These are phyloP conservation scores for Erebia epiphron DNA, from an alignment of 2,888 invertebrate species.

Conservation along the genomic window DNA sequence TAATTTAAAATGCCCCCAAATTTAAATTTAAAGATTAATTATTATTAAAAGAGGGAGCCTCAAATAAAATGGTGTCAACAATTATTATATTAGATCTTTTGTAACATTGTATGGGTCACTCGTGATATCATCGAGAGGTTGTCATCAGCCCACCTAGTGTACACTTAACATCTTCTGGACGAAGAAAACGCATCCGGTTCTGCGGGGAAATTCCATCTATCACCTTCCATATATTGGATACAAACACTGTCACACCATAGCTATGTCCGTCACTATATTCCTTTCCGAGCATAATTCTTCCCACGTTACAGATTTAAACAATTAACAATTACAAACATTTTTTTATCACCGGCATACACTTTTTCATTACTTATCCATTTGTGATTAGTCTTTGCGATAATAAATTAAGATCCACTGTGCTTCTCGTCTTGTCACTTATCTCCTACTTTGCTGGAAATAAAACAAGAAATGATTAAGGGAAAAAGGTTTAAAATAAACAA, in stretches of 20 bases:
- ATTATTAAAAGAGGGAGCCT: too few species aligned
- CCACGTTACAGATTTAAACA: slow-evolving; percentile 60
- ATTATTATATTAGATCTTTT: slow-evolving; percentile 2
- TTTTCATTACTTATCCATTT: slow-evolving; percentile 76
- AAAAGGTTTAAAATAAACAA: slow-evolving; percentile 12
- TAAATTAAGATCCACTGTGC: slow-evolving; percentile 79
- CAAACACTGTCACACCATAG: slow-evolving; percentile 80
- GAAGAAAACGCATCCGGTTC: slow-evolving; percentile 57
- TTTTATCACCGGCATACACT: slow-evolving; percentile 71
- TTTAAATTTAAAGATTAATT: too few species aligned
- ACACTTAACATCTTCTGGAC: slow-evolving; percentile 61
- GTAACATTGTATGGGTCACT: slow-evolving; percentile 49
- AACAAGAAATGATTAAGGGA: slow-evolving; percentile 31
- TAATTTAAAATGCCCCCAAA: too few species aligned
- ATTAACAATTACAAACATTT: slow-evolving; percentile 59
- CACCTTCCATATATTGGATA: slow-evolving; percentile 81
- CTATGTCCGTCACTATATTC: slow-evolving; percentile 72
- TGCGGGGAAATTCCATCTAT: slow-evolving; percentile 72
- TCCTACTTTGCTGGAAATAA: slow-evolving; percentile 75
- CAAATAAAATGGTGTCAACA: neutral
- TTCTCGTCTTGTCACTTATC: slow-evolving; percentile 53
- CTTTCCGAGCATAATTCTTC: slow-evolving; percentile 61
- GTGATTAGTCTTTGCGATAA: slow-evolving; percentile 78
- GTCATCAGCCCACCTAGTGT: slow-evolving; percentile 59
- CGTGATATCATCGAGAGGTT: slow-evolving; percentile 59